A percentile compares a stretch with the other conserved stretches of the same genome.
Evolutionary conservation across 2,888 invertebrate genomes (phyloP).

Genomic region (Lycophotia porphyrea): DNA sequence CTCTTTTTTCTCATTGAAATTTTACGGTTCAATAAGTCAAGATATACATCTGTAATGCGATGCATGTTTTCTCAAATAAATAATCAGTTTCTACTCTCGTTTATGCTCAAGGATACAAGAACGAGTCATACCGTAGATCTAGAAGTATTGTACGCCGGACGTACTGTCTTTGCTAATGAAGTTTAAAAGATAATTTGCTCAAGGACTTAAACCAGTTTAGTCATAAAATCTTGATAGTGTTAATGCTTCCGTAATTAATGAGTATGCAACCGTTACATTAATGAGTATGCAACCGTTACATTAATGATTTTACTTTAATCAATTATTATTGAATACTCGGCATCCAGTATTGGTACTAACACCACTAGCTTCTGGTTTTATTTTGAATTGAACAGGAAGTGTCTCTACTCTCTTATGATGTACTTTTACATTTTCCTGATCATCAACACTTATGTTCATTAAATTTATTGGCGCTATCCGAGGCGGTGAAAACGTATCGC

Average conservation of each 20-base stretch:
- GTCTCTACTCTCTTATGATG: neutral
- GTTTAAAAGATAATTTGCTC: neutral
- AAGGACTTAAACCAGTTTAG: neutral
- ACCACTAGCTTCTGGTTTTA: neutral
- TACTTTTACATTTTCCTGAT: neutral
- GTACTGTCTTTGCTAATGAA: neutral
- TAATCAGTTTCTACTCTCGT: neutral
- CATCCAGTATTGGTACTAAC: neutral
- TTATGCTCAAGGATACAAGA: neutral
- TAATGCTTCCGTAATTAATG: slow-evolving; percentile 8
- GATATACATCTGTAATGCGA: neutral
- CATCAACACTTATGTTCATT: slow-evolving; percentile 6
- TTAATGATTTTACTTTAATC: slow-evolving; percentile 10
- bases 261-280: slow-evolving; percentile 16
- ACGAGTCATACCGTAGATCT: neutral
- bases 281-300: slow-evolving; percentile 11
- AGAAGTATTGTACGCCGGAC: neutral
- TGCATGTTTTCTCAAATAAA: neutral
- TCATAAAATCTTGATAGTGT: slow-evolving; percentile 25
- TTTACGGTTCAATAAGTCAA: neutral
- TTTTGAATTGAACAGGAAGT: neutral
- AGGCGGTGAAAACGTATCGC: slow-evolving; percentile 19
- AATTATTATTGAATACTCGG: neutral
- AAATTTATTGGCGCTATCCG: slow-evolving; percentile 6
- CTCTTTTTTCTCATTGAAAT: neutral